Evolutionary conservation across 2,888 invertebrate species (phyloP), one percentile per base, ranked within the genome.

Genomic region (Auanema sp.): DNA sequence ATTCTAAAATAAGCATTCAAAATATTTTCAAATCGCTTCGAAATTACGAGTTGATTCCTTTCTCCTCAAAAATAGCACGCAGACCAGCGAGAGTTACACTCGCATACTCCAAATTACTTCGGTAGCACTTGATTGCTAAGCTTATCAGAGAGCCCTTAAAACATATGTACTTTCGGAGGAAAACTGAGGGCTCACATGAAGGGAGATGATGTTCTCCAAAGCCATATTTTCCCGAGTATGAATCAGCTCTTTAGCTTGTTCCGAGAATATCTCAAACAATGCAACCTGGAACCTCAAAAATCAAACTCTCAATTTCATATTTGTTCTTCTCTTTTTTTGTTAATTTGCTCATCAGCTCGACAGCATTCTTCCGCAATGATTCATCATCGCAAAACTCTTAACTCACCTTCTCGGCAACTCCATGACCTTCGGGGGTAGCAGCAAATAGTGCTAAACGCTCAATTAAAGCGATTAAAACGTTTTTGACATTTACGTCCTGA

Each of bases 181-280:
- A n/a, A 52, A 52, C 24, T 11, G n/a, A 21, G n/a, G 8, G 18
- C 60, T 91, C 60, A 96, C 92, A 87, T 98, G 95, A 60, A 98
- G 87, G 8, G 95, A 90, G 18, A 98, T 90, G 84, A 94, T 93
- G 85, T 98, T 97, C 86, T 98, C 97, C 23, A 91, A 86, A 0
- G 95, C 92, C 91, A 98, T 92, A 84, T 96, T 93, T 66, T 91
- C 91, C 51, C 97, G 90, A 67, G 91, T 92, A 89, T 93, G 86
- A 0, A 84, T 85, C 68, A 76, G 71, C 58, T 65, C 91, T 0
- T 94, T 92, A 3, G 97, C 93, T 87, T 98, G 97, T 79, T 93
- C 91, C 1, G 95, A 96, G 86, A 99, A 98, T 43, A 97, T 94
- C 84, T 97, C 95, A 85, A 99, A 99, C 8, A 99, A 87, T 84